Conservation (phyloP, 2,888 invertebrate species). For the Sminthurides aquaticus region DNA sequence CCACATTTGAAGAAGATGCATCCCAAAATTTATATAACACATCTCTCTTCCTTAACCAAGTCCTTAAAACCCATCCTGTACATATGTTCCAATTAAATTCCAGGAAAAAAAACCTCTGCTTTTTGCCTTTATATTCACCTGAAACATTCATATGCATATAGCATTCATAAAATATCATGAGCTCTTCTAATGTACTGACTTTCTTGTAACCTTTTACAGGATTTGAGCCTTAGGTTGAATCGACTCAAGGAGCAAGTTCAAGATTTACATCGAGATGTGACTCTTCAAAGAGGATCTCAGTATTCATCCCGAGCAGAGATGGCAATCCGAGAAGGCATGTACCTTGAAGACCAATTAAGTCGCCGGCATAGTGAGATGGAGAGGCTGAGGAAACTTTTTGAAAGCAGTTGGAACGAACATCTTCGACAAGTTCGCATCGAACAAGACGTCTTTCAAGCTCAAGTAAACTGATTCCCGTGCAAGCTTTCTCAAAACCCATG, state of each 20-base stretch:
- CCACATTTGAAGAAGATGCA: no score
- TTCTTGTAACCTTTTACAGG: no score
- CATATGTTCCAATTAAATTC: no score
- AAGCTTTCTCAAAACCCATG: background rate
- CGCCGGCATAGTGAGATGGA: slow-evolving; percentile 58
- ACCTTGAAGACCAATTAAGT: slow-evolving; percentile 57
- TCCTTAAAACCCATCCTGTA: no score
- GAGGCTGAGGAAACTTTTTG: slow-evolving; percentile 55
- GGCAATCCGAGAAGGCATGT: slow-evolving; percentile 54
- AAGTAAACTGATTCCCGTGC: slow-evolving; percentile 46
- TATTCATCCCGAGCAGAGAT: slow-evolving; percentile 47
- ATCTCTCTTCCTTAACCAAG: no score
- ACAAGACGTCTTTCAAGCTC: slow-evolving; percentile 59
- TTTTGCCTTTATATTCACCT: no score
- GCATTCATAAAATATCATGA: background rate
- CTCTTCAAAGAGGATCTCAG: slow-evolving; percentile 54
- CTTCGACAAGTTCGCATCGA: slow-evolving; percentile 62
- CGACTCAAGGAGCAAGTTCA: slow-evolving; percentile 58
- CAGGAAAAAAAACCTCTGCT: no score
- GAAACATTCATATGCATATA: background rate
- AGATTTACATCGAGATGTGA: slow-evolving; percentile 63
- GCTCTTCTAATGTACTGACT: no score
- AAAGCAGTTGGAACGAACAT: slow-evolving; percentile 65
- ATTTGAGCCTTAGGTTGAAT: slow-evolving; percentile 56
- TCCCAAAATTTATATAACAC: no score